Base-by-base conservation (phyloP, 2,888 invertebrate genomes). In the Nomada goodeniana region DNA sequence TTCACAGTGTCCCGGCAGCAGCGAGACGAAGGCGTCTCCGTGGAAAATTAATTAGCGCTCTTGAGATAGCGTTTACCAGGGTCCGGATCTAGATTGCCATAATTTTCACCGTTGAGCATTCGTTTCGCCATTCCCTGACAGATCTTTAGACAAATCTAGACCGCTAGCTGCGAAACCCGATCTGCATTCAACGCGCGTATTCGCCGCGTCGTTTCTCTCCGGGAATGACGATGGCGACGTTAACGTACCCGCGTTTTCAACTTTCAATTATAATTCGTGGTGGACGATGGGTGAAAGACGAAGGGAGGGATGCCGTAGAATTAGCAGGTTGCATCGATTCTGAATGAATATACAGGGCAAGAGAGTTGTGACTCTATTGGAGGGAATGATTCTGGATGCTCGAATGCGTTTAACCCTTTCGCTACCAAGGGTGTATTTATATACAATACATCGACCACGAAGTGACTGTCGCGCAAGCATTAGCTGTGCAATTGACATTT, bases 131-230 rank as follows among this genome's bases (percentile, higher is more conserved):
- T 47, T 7, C 26, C 69, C 55, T 70, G 82, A 80, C 70, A 80
- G 80, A 82, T 80, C 81, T 76, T 80, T 80, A 75, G 70, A 80
- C 67, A 59, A 80, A 82, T 82, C 82, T 80, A 68, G 80, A 72
- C 71, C 81, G 76, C 57, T 80, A 68, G 80, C 80, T 76, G 82
- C 59, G 80, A 82, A 82, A 82, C 72, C 67, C 63, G 80, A 82
- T 75, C 71, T 57, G 55, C 53, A 26, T 74, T 79, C 68, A 64
- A 47, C 72, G n/a, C 70, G 71, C 26, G 53, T 64, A 68, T 57
- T n/a, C 44, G 53, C 53, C n/a, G 69, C 55, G 71, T 63, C 71
- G 80, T 76, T 76, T 81, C 68, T 80, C 69, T 59, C 23, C 18
- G 52, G 29, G 73, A 69, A 73, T 44, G 80, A 81, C 52, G 57